phyloP scores from a whole-genome alignment of 2,888 invertebrate species.

The Rhingia campestris region DNA sequence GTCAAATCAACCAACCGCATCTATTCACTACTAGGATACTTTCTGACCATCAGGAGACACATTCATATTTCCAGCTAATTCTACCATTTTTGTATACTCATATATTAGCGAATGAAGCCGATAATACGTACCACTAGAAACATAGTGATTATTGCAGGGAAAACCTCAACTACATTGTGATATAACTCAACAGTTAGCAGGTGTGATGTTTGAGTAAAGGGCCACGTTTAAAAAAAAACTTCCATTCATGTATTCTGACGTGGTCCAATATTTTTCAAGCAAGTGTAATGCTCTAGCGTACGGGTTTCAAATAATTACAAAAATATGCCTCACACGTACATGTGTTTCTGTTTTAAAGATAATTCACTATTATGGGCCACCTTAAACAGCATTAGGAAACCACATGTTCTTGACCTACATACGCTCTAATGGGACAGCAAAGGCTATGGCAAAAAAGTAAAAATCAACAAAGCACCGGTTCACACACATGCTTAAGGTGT shows the following conservation, averaged over 20 bases:
- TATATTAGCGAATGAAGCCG: not conserved
- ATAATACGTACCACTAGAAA: too few species aligned
- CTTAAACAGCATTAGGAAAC: conserved; percentile 14
- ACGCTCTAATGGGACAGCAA: not conserved
- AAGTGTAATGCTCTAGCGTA: conserved; percentile 8
- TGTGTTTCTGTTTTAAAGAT: conserved; percentile 14
- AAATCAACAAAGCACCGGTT: conserved; percentile 35
- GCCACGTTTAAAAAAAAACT: too few species aligned
- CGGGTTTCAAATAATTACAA: not conserved
- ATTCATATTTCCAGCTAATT: not conserved
- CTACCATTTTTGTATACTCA: too few species aligned
- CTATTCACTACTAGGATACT: not conserved
- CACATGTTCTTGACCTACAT: conserved; percentile 53
- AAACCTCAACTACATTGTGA: too few species aligned
- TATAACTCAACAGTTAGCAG: too few species aligned
- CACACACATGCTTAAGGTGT: conserved; percentile 30
- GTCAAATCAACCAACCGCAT: not conserved
- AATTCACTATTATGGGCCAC: conserved; percentile 25
- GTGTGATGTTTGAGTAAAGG: too few species aligned
- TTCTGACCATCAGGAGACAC: not conserved
- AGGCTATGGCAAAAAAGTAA: not conserved
- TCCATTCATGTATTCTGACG: too few species aligned
- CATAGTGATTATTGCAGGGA: too few species aligned
- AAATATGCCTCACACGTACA: not conserved
- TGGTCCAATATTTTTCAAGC: not conserved